These are phyloP conservation scores for Lycocorax pyrrhopterus DNA, from an alignment of 2,113 vertebrate species.

Conservation along the genomic window DNA sequence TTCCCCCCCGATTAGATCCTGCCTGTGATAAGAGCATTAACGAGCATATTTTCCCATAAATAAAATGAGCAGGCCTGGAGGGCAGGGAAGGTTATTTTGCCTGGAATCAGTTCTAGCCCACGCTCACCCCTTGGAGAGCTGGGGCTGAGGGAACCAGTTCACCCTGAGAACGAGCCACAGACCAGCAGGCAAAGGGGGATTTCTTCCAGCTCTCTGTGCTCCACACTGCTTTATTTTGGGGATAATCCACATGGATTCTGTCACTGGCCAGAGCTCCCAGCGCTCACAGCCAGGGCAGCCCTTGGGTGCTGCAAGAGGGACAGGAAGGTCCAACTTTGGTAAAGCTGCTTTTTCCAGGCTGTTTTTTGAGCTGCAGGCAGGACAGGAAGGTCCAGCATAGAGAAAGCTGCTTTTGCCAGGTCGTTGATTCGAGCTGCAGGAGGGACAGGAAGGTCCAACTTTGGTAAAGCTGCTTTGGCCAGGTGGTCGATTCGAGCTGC, in stretches of 20 bases:
- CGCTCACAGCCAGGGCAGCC: neutral
- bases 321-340: neutral
- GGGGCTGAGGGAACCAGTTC: neutral
- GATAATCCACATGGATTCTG: neutral
- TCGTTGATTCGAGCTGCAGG: neutral
- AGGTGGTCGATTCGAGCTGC: neutral
- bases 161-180: neutral
- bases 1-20: neutral
- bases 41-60: conserved; percentile 27
- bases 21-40: conserved; percentile 43
- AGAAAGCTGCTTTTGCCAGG: neutral
- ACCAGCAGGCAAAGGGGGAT: neutral
- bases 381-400: neutral
- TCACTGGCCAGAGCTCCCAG: neutral
- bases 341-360: neutral
- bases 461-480: neutral
- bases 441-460: neutral
- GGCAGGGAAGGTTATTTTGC: conserved; percentile 42
- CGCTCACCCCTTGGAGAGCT: neutral
- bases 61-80: conserved; percentile 23
- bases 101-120: neutral
- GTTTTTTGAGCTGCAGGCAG: neutral
- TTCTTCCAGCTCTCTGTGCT: neutral
- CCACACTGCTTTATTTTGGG: neutral
- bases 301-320: neutral